Evolutionary conservation across 2,113 vertebrate species (phyloP).

Genomic region (Oncorhynchus tshawytscha): DNA sequence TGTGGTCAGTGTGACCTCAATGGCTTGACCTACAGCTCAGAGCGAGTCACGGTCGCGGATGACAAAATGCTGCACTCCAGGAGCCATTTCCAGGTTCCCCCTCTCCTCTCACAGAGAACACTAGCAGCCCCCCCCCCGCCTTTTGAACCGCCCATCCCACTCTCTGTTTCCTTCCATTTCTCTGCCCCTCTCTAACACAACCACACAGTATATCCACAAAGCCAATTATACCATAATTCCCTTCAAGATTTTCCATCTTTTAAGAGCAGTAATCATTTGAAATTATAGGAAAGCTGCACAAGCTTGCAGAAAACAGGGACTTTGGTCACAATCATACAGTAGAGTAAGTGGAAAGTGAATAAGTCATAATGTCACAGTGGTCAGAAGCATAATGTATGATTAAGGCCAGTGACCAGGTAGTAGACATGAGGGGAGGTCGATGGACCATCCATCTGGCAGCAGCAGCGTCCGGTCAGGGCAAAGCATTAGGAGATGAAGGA

Average conservation of each 20-base stretch:
- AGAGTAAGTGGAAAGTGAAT: not conserved
- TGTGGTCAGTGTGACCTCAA: conserved; percentile 66
- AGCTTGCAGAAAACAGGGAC: not conserved
- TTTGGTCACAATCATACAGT: not conserved
- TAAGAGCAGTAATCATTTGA: not conserved
- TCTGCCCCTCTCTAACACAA: not conserved
- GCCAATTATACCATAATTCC: not conserved
- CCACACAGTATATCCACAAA: not conserved
- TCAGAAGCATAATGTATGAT: not conserved
- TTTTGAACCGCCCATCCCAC: not conserved
- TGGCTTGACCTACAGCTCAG: conserved; percentile 50
- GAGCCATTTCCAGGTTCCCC: conserved; percentile 32
- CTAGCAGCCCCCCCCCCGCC: conserved; percentile 14
- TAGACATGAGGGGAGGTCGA: conserved; percentile 7
- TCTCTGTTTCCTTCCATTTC: not conserved
- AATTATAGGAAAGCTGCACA: not conserved
- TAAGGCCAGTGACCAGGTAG: not conserved
- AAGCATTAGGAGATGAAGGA: conserved; percentile 41
- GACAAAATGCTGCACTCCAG: conserved; percentile 59
- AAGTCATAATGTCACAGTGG: not conserved
- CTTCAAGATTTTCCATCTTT: not conserved
- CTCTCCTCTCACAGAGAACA: not conserved
- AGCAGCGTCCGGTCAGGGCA: conserved; percentile 13
- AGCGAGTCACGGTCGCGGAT: conserved; percentile 34
- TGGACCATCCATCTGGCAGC: not conserved